These are phyloP conservation scores for Callopanchax toddi DNA, from an alignment of 2,113 vertebrate species.

Conservation along the genomic window DNA sequence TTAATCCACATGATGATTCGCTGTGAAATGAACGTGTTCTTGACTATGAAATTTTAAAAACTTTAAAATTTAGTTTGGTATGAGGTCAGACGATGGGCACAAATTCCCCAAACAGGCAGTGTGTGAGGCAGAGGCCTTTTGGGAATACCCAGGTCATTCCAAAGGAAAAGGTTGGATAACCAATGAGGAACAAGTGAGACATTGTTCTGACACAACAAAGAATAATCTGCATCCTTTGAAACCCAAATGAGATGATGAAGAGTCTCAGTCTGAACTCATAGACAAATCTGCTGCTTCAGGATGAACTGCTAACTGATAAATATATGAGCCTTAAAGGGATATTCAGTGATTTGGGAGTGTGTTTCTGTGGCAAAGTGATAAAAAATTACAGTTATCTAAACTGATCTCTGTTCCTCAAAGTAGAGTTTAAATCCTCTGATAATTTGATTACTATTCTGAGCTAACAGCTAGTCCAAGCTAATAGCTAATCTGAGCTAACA, in stretches of 20 bases:
- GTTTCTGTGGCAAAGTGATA: no score
- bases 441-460: no score
- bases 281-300: background rate
- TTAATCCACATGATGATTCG: slow-evolving; percentile 32
- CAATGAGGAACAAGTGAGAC: slow-evolving; percentile 39
- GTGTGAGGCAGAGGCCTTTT: slow-evolving; percentile 26
- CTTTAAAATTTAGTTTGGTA: slow-evolving; percentile 27
- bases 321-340: no score
- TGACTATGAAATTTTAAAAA: slow-evolving; percentile 21
- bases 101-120: no score
- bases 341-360: no score
- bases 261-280: slow-evolving; percentile 6
- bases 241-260: slow-evolving; percentile 63
- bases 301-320: no score
- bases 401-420: no score
- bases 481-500: no score
- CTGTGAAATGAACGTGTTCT: background rate
- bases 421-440: no score
- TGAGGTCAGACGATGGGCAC: no score
- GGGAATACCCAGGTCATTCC: slow-evolving; percentile 63
- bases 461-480: no score
- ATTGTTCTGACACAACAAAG: slow-evolving; percentile 60
- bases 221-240: slow-evolving; percentile 64
- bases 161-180: background rate
- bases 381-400: no score